phyloP scores from a whole-genome alignment of 2,797 vertebrate genomes.

The Oophaga sylvatica region DNA sequence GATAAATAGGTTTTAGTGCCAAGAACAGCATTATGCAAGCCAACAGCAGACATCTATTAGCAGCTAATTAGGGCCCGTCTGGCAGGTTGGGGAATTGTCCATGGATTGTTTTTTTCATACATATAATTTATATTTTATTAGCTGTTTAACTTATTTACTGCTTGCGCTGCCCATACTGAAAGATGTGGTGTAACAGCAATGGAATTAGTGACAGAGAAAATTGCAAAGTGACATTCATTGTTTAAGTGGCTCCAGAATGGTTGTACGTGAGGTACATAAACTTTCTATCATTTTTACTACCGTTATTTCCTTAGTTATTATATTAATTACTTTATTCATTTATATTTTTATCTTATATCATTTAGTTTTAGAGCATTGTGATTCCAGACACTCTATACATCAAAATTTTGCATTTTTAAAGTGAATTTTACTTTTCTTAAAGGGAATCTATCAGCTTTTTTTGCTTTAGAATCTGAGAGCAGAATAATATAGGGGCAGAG shows the following conservation, averaged over 20 bases:
- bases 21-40: conserved; percentile 32
- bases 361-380: background rate
- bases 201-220: conserved; percentile 28
- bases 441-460: too few species aligned
- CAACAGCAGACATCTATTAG: conserved; percentile 51
- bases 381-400: background rate
- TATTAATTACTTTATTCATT: background rate
- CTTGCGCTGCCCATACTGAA: conserved; percentile 4
- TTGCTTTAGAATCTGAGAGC: too few species aligned
- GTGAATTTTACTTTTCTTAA: too few species aligned
- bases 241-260: conserved; percentile 11
- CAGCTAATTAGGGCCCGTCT: conserved; percentile 50
- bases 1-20: conserved; percentile 31
- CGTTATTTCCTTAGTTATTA: background rate
- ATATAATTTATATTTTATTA: conserved; percentile 47
- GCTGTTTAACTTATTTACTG: conserved; percentile 30
- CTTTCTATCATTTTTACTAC: background rate
- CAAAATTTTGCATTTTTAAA: too few species aligned
- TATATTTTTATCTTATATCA: too few species aligned
- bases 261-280: conserved; percentile 16
- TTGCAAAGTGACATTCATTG: conserved; percentile 35
- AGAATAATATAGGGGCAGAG: too few species aligned
- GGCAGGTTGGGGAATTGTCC: conserved; percentile 24
- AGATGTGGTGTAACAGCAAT: conserved; percentile 4
- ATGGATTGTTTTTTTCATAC: conserved; percentile 33